These are phyloP conservation scores for Nesoenas mayeri DNA, from an alignment of 2,113 vertebrate genomes.

Conservation along the genomic window DNA sequence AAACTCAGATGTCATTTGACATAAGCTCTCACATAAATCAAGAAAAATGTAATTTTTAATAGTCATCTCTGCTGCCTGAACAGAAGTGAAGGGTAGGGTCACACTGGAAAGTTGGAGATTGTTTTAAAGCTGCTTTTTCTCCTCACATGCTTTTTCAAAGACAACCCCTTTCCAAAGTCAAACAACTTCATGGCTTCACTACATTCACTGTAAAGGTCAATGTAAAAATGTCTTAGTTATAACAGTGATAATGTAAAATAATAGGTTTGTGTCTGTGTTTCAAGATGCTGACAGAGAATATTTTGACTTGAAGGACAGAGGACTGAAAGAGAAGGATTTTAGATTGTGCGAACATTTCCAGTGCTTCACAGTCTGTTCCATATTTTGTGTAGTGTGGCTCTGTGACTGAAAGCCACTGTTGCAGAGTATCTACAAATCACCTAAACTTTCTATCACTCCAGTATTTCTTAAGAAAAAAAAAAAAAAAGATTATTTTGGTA, in stretches of 20 bases:
- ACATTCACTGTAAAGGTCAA: neutral
- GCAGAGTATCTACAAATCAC: neutral
- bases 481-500: neutral
- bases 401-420: neutral
- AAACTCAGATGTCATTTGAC: conserved; percentile 20
- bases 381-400: neutral
- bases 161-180: neutral
- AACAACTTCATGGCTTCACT: neutral
- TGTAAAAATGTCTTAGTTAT: neutral
- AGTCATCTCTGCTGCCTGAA: neutral
- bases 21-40: conserved; percentile 31
- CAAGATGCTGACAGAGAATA: neutral
- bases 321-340: neutral
- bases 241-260: neutral
- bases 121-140: neutral
- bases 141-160: neutral
- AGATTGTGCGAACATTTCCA: neutral
- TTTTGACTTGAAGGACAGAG: neutral
- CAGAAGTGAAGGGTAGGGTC: neutral
- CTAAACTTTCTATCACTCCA: neutral
- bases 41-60: neutral
- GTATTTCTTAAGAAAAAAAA: neutral
- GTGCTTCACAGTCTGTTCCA: neutral
- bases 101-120: neutral
- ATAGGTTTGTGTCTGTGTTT: neutral